These are phyloP conservation scores for Diadegma fenestrale DNA, from an alignment of 2,888 invertebrate genomes.

Conservation along the genomic window DNA sequence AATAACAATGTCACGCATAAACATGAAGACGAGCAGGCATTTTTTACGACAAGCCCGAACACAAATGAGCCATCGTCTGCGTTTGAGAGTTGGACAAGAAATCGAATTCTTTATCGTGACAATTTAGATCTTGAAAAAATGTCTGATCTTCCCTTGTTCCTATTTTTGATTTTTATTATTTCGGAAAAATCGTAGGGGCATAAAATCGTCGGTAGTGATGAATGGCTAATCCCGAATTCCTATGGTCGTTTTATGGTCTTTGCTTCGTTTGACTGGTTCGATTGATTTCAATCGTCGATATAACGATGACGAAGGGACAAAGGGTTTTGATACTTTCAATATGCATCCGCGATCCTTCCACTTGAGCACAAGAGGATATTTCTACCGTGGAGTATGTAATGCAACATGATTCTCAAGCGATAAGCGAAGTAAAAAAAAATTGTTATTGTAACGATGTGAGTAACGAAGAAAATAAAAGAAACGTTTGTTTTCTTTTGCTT, in stretches of 20 bases:
- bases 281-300: conserved; percentile 47
- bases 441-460: conserved; percentile 44
- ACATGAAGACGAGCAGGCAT: too few species aligned
- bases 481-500: background rate
- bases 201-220: background rate
- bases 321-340: background rate
- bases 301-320: conserved; percentile 20
- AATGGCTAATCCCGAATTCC: background rate
- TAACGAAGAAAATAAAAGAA: conserved; percentile 54
- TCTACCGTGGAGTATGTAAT: conserved; percentile 3
- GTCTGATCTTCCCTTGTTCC: background rate
- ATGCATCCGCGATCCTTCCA: background rate
- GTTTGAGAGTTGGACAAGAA: too few species aligned
- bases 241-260: background rate
- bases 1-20: too few species aligned
- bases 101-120: background rate
- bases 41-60: too few species aligned
- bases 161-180: background rate
- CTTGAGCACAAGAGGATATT: conserved; percentile 3
- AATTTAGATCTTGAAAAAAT: background rate
- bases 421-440: conserved; percentile 15
- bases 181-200: background rate
- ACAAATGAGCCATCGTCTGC: too few species aligned
- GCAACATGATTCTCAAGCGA: conserved; percentile 37
- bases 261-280: conserved; percentile 8